Percentiles rank a stretch among this genome's conserved stretches.
Conservation (phyloP, 2,888 invertebrate genomes). For the Capitulum mitella region DNA sequence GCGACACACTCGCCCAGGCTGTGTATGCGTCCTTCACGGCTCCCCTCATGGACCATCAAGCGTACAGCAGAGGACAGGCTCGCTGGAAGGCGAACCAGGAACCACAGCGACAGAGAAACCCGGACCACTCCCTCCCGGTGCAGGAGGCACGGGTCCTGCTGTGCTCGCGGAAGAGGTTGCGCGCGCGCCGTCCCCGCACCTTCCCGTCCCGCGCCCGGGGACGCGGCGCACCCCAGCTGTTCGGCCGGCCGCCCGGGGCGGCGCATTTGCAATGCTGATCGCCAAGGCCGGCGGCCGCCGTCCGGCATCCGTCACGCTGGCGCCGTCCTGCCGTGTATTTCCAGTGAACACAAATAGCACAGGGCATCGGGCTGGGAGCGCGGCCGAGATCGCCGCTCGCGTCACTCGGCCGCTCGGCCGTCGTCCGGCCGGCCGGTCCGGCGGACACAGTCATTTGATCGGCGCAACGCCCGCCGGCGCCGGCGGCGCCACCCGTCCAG, state of each 20-base stretch:
- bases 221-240: neutral
- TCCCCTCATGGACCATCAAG: no score
- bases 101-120: no score
- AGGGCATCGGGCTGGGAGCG: neutral
- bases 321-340: constrained; percentile 8
- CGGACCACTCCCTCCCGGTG: no score
- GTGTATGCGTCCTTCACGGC: no score
- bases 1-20: no score
- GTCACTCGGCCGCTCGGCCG: neutral
- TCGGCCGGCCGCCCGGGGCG: neutral
- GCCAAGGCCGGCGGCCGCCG: neutral
- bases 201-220: no score
- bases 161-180: no score
- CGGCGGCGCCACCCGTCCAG: neutral
- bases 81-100: no score
- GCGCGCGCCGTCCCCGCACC: no score
- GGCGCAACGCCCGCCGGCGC: neutral
- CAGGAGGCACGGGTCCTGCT: no score
- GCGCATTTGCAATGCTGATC: constrained; percentile 2
- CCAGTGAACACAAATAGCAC: neutral
- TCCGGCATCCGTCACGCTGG: neutral
- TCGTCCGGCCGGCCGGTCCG: no score
- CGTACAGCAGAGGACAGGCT: no score
- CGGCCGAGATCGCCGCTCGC: neutral
- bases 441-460: neutral